Evolutionary conservation across 2,113 vertebrate genomes (phyloP), one percentile per base, ranked within the genome.

Genomic region (Apistogramma diplotaenia): DNA sequence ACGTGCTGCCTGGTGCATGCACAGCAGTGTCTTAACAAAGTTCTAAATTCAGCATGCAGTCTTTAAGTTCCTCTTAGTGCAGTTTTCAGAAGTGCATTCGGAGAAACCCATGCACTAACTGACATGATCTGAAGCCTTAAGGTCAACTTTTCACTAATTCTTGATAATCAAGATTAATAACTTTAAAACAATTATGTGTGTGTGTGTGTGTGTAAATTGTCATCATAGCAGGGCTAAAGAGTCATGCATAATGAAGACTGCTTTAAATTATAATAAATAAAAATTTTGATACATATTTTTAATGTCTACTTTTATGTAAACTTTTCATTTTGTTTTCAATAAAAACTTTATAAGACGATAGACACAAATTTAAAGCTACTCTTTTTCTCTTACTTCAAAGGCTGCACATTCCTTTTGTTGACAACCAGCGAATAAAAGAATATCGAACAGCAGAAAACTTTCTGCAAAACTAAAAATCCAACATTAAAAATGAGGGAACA

Each of bases 121-220:
- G 67, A 83, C 83, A 79, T 81, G 59, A 85, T 73, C 76, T 76
- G 31, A 71, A 85, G 67, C 19, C 67, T 74, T 37, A 61, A 15
- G 37, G 56, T 60, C 67, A 72, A 18, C n/a, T 18, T 57, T 61
- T 8, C 29, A 62, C 51, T 46, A 15, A 56, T 74, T 76, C 31
- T 65, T 70, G 81, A 89, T 85, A 5, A 67, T 49, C 40, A 2
- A 46, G 57, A 80, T 51, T 61, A 60, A 82, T 33, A 43, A 33
- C 31, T 7, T 25, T 37, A 58, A 58, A 18, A 56, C 27, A 65
- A 67, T 61, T 57, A n/a, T n/a, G n/a, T n/a, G n/a, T n/a, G n/a
- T n/a, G n/a, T n/a, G n/a, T n/a, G n/a, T n/a, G n/a, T n/a, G n/a
- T n/a, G n/a, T n/a, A n/a, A n/a, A n/a, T n/a, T n/a, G n/a, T n/a